Percentiles rank a stretch among this genome's conserved stretches.
These are phyloP conservation scores for Zoanthus sansibaricus DNA, from an alignment of 92 coral and sea anemone genomes.

Conservation along the genomic window DNA sequence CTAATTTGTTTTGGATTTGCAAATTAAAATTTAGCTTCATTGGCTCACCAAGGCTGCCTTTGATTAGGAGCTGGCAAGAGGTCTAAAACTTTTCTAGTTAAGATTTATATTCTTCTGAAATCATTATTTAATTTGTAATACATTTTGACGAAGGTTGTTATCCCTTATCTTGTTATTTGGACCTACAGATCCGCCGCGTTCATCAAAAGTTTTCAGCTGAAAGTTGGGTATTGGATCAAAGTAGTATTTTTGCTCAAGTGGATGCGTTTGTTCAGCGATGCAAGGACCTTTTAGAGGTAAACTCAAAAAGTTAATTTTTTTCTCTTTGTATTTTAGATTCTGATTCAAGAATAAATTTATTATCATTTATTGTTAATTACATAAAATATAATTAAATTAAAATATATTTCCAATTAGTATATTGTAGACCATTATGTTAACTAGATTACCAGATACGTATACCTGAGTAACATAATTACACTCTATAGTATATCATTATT, in stretches of 20 bases:
- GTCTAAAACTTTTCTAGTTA: no score
- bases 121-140: background rate
- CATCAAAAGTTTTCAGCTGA: constrained; percentile 85
- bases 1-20: no score
- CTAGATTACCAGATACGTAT: no score
- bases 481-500: no score
- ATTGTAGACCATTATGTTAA: no score
- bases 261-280: constrained; percentile 99
- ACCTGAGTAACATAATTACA: no score
- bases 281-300: constrained; percentile 97
- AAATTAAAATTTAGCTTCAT: no score
- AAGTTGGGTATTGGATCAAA: constrained; percentile 95
- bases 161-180: background rate
- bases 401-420: no score
- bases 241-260: constrained; percentile 98
- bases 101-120: no score
- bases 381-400: no score
- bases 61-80: no score
- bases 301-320: background rate
- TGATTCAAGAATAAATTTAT: background rate
- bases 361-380: background rate
- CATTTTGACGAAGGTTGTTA: background rate
- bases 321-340: background rate
- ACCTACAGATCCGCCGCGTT: constrained; percentile 86
- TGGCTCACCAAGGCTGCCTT: no score